phyloP scores from a whole-genome alignment of 2,888 invertebrate species.

The Tenthredo distinguenda region DNA sequence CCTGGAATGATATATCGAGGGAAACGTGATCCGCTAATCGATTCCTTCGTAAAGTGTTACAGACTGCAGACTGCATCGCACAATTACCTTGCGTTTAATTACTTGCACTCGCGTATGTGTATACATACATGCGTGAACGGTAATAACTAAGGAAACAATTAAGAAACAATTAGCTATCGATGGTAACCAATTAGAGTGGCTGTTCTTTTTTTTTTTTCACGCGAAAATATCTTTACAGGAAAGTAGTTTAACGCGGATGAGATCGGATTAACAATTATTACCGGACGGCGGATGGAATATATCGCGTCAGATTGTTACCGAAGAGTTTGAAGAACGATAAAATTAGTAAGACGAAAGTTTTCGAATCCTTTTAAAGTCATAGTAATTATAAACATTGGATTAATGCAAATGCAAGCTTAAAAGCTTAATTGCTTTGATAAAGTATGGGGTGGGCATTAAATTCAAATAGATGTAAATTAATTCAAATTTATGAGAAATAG shows the following conservation, averaged over 20 bases:
- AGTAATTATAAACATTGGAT: conserved; percentile 79
- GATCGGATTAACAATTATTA: not conserved
- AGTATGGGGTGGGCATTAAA: conserved; percentile 76
- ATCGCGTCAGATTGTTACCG: not conserved
- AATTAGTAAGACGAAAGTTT: conserved; percentile 43
- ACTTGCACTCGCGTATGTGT: not conserved
- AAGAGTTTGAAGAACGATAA: not conserved
- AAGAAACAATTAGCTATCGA: not conserved
- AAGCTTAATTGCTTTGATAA: conserved; percentile 79
- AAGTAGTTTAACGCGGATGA: not conserved
- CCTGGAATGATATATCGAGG: not conserved
- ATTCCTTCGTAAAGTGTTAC: conserved; percentile 20
- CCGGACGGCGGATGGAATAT: not conserved
- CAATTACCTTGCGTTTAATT: conserved; percentile 5
- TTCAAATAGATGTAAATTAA: conserved; percentile 79
- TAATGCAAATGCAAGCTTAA: conserved; percentile 78
- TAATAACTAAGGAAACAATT: conserved; percentile 12
- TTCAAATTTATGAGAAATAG: conserved; percentile 79
- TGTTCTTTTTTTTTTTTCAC: no score
- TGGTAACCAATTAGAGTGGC: not conserved
- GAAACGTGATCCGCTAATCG: conserved; percentile 36
- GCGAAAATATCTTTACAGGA: not conserved
- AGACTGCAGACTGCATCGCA: not conserved
- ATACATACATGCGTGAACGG: not conserved
- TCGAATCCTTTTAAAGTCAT: conserved; percentile 43